These are phyloP conservation scores for Drosophila mauritiana DNA, from an alignment of 1,140 invertebrate genomes.

Conservation along the genomic window DNA sequence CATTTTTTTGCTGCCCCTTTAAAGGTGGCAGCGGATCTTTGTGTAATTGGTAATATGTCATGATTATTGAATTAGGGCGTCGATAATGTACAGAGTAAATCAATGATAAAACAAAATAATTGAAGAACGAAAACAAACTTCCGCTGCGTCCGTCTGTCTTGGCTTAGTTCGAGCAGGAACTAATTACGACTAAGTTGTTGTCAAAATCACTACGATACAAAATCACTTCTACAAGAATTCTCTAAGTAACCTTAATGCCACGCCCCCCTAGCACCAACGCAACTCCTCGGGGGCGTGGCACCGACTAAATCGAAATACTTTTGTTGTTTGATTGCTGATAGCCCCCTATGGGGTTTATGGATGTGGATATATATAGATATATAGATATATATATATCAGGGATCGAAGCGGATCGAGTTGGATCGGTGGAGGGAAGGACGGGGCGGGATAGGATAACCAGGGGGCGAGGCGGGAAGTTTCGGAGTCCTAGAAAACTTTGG, in stretches of 20 bases:
- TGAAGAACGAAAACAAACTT: constrained; percentile 53
- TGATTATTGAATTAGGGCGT: constrained; percentile 73
- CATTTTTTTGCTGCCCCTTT: constrained; percentile 41
- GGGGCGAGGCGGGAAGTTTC: constrained; percentile 29
- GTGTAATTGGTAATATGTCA: constrained; percentile 60
- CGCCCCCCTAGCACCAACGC: background rate
- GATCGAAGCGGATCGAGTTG: background rate
- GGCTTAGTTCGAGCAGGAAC: constrained; percentile 73
- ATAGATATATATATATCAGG: constrained; percentile 5
- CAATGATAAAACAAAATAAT: constrained; percentile 53
- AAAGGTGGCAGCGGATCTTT: constrained; percentile 35
- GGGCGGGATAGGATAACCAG: constrained; percentile 27
- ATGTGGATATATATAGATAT: background rate
- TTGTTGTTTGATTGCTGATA: constrained; percentile 50
- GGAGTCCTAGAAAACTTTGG: constrained; percentile 76
- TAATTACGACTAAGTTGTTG: constrained; percentile 71
- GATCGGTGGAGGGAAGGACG: constrained; percentile 1
- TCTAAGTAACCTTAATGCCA: constrained; percentile 74
- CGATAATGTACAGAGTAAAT: constrained; percentile 46
- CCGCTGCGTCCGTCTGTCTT: constrained; percentile 36
- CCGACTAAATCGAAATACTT: constrained; percentile 76
- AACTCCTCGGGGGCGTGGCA: constrained; percentile 45
- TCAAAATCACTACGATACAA: constrained; percentile 77
- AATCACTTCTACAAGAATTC: constrained; percentile 77
- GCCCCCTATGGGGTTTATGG: background rate